Percentiles rank a stretch among this genome's conserved stretches.
Evolutionary conservation across 2,888 invertebrate genomes (phyloP).

Genomic region (Ormyrus pomaceus): DNA sequence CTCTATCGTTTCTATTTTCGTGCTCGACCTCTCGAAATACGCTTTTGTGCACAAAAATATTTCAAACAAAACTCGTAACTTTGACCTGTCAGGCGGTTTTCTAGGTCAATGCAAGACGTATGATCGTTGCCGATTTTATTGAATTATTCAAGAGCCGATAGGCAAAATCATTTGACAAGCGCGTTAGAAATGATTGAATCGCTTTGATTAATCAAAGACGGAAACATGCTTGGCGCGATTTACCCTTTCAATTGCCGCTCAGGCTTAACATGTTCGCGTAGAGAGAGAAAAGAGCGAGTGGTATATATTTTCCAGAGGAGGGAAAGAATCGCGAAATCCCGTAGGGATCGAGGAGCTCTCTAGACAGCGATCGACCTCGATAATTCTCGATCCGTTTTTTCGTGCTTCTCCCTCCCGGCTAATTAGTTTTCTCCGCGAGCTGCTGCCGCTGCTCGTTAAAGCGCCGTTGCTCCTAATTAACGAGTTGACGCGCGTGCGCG

Average conservation of each 20-base stretch:
- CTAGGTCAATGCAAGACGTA: too few species aligned
- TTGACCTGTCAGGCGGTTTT: too few species aligned
- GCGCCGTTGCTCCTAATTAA: conserved; percentile 37
- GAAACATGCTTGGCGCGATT: not conserved
- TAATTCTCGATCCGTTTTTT: conserved; percentile 41
- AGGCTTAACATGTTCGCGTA: not conserved
- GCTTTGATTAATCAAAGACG: too few species aligned
- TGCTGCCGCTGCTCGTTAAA: conserved; percentile 23
- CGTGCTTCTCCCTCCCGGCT: conserved; percentile 3
- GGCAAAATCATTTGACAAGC: too few species aligned
- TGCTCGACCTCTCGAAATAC: too few species aligned
- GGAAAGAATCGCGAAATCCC: conserved; percentile 19
- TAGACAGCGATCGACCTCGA: conserved; percentile 46
- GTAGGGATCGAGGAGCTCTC: not conserved
- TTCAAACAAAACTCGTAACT: too few species aligned
- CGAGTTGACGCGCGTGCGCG: conserved; percentile 13
- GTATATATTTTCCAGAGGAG: not conserved
- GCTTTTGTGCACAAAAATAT: too few species aligned
- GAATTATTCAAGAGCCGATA: too few species aligned
- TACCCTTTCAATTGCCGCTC: conserved; percentile 21
- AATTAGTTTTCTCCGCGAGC: conserved; percentile 51
- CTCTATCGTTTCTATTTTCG: too few species aligned
- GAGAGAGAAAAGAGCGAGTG: not conserved
- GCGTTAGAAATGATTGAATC: too few species aligned
- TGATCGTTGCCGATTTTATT: too few species aligned